phyloP scores from a whole-genome alignment of 2,797 vertebrate genomes.

The Muraenolepis orangiensis region DNA sequence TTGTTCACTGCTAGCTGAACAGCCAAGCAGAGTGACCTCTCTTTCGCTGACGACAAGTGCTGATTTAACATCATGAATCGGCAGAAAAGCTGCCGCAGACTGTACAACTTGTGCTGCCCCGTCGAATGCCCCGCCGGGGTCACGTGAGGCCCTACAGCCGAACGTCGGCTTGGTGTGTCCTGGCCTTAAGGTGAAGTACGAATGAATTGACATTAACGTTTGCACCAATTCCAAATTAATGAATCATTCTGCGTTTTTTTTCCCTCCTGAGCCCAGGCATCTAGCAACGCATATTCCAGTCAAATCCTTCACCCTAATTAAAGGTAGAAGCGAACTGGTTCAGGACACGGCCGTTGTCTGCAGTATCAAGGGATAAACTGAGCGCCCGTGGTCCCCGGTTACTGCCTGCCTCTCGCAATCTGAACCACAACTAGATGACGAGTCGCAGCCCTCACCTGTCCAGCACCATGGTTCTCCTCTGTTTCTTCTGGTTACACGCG shows the following conservation, averaged over 20 bases:
- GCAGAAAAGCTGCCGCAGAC: too few relatives aligned
- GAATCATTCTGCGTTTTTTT: not conserved
- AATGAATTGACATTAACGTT: not conserved
- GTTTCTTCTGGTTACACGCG: slow-evolving; percentile 72
- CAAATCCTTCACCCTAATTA: not conserved
- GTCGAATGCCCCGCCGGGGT: too few relatives aligned
- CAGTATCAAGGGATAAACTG: not conserved
- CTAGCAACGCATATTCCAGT: not conserved
- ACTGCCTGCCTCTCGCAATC: not conserved
- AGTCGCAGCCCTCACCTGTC: slow-evolving; percentile 78
- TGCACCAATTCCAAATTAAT: not conserved
- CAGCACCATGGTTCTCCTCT: slow-evolving; percentile 80
- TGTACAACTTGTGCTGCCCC: too few relatives aligned
- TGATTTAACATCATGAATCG: too few relatives aligned
- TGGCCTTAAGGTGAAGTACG: not conserved
- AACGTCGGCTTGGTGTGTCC: too few relatives aligned
- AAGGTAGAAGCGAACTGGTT: too few relatives aligned
- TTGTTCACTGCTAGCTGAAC: too few relatives aligned
- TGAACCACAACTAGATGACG: not conserved
- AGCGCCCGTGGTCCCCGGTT: not conserved
- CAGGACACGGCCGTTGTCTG: not conserved
- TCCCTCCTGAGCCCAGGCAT: not conserved
- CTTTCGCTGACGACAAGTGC: too few relatives aligned
- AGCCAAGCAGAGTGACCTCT: too few relatives aligned
- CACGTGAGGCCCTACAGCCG: too few relatives aligned